phyloP scores from a whole-genome alignment of 1,140 invertebrate genomes.

The Dinothrombium tinctorium region DNA sequence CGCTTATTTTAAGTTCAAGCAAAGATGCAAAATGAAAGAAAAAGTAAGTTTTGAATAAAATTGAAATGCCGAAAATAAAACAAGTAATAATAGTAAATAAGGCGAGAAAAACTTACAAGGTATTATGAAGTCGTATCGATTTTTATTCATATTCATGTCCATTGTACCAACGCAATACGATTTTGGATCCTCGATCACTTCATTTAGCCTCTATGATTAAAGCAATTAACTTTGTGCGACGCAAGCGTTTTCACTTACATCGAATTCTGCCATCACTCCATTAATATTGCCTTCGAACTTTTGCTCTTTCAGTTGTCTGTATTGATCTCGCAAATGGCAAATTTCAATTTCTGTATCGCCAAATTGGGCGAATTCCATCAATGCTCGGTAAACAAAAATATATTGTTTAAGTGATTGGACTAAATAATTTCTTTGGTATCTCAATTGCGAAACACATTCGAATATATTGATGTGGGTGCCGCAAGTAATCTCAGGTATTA shows the following conservation, averaged over 20 bases:
- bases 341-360: constrained; percentile 69
- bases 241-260: constrained; percentile 28
- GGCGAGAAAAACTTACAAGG: constrained; percentile 32
- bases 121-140: constrained; percentile 59
- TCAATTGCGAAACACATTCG: constrained; percentile 39
- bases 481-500: constrained; percentile 28
- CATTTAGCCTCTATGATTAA: constrained; percentile 41
- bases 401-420: constrained; percentile 93
- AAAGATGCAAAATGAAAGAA: background rate
- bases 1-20: no score
- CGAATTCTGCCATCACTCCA: constrained; percentile 55
- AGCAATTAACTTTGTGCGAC: no score
- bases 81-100: background rate
- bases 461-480: constrained; percentile 45
- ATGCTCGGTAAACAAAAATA: constrained; percentile 80
- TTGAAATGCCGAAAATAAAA: background rate
- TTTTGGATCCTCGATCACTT: constrained; percentile 53
- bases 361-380: constrained; percentile 78
- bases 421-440: constrained; percentile 63
- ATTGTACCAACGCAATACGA: constrained; percentile 48
- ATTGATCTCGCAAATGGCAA: constrained; percentile 34
- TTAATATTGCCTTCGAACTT: constrained; percentile 29
- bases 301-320: constrained; percentile 36
- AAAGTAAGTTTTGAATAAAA: background rate
- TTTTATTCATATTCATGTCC: constrained; percentile 64